phyloP scores from a whole-genome alignment of 1,140 invertebrate genomes.

The Drosophila ficusphila region DNA sequence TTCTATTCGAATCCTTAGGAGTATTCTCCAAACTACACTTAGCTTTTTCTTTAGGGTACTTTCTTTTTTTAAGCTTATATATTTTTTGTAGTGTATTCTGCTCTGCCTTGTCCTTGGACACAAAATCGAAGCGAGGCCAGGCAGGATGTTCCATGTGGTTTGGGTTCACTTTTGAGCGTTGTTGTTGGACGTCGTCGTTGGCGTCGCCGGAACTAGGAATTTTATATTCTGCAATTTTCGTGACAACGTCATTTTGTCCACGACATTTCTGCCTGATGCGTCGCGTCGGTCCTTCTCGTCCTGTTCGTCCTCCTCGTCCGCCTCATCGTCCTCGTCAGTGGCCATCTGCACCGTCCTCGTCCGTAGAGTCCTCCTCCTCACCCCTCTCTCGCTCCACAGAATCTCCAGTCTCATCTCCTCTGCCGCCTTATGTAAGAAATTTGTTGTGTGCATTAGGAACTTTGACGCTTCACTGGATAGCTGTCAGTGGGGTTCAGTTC shows the following conservation, averaged over 20 bases:
- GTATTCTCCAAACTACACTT: no score
- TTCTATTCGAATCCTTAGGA: no score
- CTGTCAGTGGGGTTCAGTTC: conserved; percentile 66
- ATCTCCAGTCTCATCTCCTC: background rate
- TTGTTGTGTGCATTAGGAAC: conserved; percentile 84
- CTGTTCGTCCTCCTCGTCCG: conserved; percentile 3
- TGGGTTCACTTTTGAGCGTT: conserved; percentile 31
- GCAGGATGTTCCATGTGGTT: conserved; percentile 61
- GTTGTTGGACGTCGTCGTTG: conserved; percentile 31
- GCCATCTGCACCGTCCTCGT: conserved; percentile 41
- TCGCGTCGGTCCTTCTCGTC: conserved; percentile 40
- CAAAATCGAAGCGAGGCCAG: conserved; percentile 68
- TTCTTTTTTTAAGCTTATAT: conserved; percentile 41
- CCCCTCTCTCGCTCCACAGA: no score
- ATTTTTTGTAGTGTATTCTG: conserved; percentile 68
- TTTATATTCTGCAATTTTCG: conserved; percentile 84
- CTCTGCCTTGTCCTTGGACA: conserved; percentile 63
- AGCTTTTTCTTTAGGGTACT: background rate
- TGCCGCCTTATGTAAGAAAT: conserved; percentile 69
- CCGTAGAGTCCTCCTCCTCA: background rate
- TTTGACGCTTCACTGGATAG: conserved; percentile 81
- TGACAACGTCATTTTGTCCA: conserved; percentile 84
- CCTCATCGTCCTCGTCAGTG: conserved; percentile 52
- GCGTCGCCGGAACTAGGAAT: conserved; percentile 78
- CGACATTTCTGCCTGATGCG: conserved; percentile 80